phyloP scores from a whole-genome alignment of 2,113 vertebrate genomes.

The Shinisaurus crocodilurus region DNA sequence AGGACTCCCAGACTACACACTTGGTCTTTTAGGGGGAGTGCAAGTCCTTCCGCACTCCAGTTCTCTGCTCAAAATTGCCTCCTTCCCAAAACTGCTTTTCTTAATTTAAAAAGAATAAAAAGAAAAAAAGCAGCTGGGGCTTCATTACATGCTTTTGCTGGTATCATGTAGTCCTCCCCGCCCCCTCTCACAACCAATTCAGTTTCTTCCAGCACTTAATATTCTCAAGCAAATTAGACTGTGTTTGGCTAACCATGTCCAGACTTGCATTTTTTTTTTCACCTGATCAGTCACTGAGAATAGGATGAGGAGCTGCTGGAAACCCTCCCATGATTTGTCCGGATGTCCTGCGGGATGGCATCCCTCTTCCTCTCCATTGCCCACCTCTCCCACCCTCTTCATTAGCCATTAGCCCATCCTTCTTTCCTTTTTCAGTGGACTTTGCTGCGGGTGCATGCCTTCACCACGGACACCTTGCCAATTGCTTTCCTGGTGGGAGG shows the following conservation, averaged over 20 bases:
- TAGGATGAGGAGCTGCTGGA: background rate
- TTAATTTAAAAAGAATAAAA: background rate
- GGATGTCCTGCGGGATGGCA: background rate
- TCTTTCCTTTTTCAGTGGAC: background rate
- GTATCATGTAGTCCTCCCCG: background rate
- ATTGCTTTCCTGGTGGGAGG: background rate
- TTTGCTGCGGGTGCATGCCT: background rate
- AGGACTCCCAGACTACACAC: too few species aligned
- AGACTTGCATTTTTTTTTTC: background rate
- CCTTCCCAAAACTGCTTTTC: background rate
- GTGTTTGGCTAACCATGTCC: background rate
- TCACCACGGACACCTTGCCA: background rate
- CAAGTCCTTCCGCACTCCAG: background rate
- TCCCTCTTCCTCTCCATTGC: background rate
- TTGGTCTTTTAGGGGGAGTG: too few species aligned
- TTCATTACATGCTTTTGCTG: background rate
- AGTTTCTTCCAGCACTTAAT: background rate
- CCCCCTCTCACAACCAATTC: background rate
- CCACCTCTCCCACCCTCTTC: too few species aligned
- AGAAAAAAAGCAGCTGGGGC: background rate
- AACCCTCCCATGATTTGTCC: background rate
- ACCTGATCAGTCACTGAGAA: background rate
- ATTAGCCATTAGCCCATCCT: background rate
- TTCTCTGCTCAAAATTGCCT: background rate
- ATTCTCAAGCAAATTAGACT: background rate